A percentile compares a stretch with the other conserved stretches of the same genome.
phyloP scores from a whole-genome alignment of 2,113 vertebrate genomes.

The Syngnathus scovelli region DNA sequence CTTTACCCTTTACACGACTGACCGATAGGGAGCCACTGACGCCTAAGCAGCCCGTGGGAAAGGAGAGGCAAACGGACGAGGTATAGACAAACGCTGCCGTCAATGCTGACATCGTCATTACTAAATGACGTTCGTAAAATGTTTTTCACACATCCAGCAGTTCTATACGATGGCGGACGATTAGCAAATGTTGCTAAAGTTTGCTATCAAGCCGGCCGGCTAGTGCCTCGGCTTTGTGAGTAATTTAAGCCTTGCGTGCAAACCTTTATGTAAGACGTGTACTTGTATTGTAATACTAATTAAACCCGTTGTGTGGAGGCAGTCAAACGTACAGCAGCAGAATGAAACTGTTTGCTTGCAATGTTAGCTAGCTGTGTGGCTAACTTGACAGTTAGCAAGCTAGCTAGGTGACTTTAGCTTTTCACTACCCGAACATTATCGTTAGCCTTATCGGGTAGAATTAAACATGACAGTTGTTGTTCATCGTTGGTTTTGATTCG shows the following conservation, averaged over 20 bases:
- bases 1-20: constrained; percentile 39
- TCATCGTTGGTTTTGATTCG: not conserved
- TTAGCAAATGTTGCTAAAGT: constrained; percentile 36
- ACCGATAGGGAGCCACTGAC: constrained; percentile 12
- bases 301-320: not conserved
- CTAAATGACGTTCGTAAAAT: not conserved
- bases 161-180: constrained; percentile 33
- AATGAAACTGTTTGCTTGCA: not conserved
- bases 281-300: not conserved
- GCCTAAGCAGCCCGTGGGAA: constrained; percentile 4
- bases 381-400: constrained; percentile 14
- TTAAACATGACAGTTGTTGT: not conserved
- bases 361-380: constrained; percentile 8
- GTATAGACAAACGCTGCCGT: constrained; percentile 20
- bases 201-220: constrained; percentile 36
- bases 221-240: constrained; percentile 25
- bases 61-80: constrained; percentile 35
- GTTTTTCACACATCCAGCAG: not conserved
- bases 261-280: constrained; percentile 3
- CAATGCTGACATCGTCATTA: not conserved
- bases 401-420: constrained; percentile 26
- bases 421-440: constrained; percentile 12
- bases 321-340: not conserved
- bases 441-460: constrained; percentile 6
- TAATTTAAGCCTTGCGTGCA: constrained; percentile 17